Conservation (phyloP, 2,888 invertebrate species). For the Acronicta leporina region DNA sequence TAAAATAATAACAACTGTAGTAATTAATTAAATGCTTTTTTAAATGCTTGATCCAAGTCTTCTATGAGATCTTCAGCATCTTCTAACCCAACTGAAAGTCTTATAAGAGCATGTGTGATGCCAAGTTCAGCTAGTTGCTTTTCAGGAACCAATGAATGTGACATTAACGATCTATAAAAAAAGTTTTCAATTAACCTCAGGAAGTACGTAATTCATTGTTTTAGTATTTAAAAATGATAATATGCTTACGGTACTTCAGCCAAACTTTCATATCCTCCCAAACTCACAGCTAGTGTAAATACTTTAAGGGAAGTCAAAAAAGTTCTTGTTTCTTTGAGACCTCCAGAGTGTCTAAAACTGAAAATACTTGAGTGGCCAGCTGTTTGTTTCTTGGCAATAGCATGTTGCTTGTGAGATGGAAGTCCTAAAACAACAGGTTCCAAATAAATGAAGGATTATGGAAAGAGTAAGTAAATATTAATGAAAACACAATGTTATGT, state of each 20-base stretch:
- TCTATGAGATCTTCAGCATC: slow-evolving; percentile 94
- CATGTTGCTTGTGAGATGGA: slow-evolving; percentile 95
- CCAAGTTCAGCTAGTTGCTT: slow-evolving; percentile 92
- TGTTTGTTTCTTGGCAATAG: slow-evolving; percentile 93
- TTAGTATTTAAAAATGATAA: neutral
- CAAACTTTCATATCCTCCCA: slow-evolving; percentile 98
- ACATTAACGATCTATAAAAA: slow-evolving; percentile 94
- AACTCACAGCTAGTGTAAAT: slow-evolving; percentile 96
- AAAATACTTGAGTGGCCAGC: slow-evolving; percentile 97
- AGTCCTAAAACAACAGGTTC: slow-evolving; percentile 87
- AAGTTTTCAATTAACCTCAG: neutral
- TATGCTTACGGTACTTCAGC: slow-evolving; percentile 97
- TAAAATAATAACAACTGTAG: too few species aligned
- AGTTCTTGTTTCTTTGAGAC: slow-evolving; percentile 91
- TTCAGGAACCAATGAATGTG: slow-evolving; percentile 96
- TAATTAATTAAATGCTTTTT: slow-evolving; percentile 72
- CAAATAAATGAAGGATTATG: too few species aligned
- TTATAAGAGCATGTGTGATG: slow-evolving; percentile 95
- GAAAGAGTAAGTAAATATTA: too few species aligned
- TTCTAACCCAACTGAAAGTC: slow-evolving; percentile 97
- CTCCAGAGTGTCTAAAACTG: slow-evolving; percentile 95
- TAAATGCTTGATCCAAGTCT: slow-evolving; percentile 95
- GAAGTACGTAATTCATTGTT: neutral
- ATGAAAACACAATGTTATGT: neutral
- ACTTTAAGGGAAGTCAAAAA: slow-evolving; percentile 94